phyloP scores from a whole-genome alignment of 1,140 invertebrate genomes.

The Radopholus similis region DNA sequence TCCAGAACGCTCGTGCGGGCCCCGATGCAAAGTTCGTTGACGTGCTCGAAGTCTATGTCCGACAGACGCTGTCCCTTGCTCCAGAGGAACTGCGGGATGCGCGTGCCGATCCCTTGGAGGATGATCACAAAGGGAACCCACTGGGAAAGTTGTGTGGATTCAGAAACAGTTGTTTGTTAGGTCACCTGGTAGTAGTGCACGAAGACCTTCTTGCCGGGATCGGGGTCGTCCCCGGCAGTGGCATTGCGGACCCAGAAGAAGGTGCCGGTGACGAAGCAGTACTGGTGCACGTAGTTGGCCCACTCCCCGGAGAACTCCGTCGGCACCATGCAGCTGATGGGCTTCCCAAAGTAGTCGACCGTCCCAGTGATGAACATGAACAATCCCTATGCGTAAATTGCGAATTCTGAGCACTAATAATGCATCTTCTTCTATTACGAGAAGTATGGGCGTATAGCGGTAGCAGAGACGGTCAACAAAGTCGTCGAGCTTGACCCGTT shows the following conservation, averaged over 20 bases:
- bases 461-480: constrained; percentile 16
- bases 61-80: background rate
- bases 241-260: background rate
- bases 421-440: no score
- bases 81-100: constrained; percentile 9
- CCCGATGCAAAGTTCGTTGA: constrained; percentile 2
- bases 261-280: constrained; percentile 22
- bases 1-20: background rate
- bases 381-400: no score
- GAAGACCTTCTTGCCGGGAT: background rate
- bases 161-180: background rate
- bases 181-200: constrained; percentile 9
- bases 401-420: no score
- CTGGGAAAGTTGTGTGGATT: background rate
- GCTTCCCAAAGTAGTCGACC: constrained; percentile 7
- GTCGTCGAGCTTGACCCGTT: background rate
- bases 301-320: constrained; percentile 12
- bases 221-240: background rate
- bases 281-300: constrained; percentile 12
- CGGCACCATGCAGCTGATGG: constrained; percentile 16
- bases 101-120: constrained; percentile 5
- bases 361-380: constrained; percentile 16
- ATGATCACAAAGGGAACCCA: constrained; percentile 20
- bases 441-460: background rate
- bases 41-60: constrained; percentile 9